Base-by-base conservation (phyloP, 2,797 vertebrate genomes). In the Lithobates sylvaticus region DNA sequence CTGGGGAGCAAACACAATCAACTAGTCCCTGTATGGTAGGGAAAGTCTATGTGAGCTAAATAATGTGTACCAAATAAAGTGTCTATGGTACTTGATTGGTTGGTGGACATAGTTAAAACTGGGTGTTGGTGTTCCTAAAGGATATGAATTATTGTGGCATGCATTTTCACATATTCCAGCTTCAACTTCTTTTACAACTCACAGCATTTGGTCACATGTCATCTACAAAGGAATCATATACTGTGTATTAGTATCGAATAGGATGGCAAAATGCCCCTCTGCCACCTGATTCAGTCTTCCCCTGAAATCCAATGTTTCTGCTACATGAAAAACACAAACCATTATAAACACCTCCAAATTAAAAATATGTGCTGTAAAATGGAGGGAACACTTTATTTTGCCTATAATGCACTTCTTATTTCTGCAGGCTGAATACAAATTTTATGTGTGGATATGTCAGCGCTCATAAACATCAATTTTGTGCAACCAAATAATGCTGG, bases 401-500 rank as follows among this genome's bases (percentile, higher is more conserved):
- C 8, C 16, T 74, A 74, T 4, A 54, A 21, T 54, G 6, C 1
- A 42, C 61, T 82, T 44, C 2, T 1, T 10, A 18, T 65, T 44
- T 76, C n/a, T 34, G 2, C 16, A 29, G 32, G 36, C 32, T 76
- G 15, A 34, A 50, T 6, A 58, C 78, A 32, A 71, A 71, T 27
- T 75, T 29, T 77, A 76, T 72, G 39, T 64, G 27, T 42, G 44
- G 76, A 67, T 72, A 36, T 86, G 74, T 73, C 74, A 83, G 18
- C 47, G 23, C 54, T 64, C 67, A 86, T 86, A 73, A 77, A 65
- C 74, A 83, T 86, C 75, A 83, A 68, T 3, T 86, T 77, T 64
- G 6, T 72, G 39, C 67, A 65, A 32, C 71, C 68, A 54, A 27
- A 75, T 86, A n/a, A 64, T 34, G 18, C 65, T 81, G 39, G 78